Base-by-base conservation (phyloP, 1,140 invertebrate species). In the Dufourea novaeangliae region DNA sequence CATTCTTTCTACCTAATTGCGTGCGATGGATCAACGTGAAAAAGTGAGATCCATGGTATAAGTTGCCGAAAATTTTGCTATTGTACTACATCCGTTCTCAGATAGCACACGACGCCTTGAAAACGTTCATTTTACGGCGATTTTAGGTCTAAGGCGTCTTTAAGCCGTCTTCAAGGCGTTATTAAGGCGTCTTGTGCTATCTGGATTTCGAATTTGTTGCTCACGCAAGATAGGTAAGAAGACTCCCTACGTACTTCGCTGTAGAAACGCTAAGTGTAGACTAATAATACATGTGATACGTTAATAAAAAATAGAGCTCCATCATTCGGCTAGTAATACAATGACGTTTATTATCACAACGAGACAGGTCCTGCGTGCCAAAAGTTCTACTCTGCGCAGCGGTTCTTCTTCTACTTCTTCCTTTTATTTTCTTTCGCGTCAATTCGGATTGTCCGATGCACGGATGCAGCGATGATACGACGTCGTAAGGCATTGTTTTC, bases 281-380 rank as follows among this genome's bases (percentile, higher is more conserved):
- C 64, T 80, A 77, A 70, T 66, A 67, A 63, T 79, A 75, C 50
- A 69, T 27, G 56, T 71, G 56, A 25, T 62, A 76, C 50, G n/a
- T 84, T 84, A 84, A 82, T 70, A 82, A n/a, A 84, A 82, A 84
- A 84, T 82, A 84, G 78, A 80, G 68, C 56, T 77, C 70, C 75
- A 50, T 66, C 66, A 32, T 80, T 84, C 54, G 57, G 68, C 46
- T 77, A 82, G 52, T 62, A 69, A 52, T 76, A 76, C 64, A 83
- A 82, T 64, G 61, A 80, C 52, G 69, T 52, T 79, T 79, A 79
- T 82, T 79, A 82, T 80, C 82, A 85, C 61, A 72, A 68, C 67
- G 78, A 83, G 72, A 74, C 72, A 76, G 69, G 67, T 84, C 68
- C 70, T 71, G 71, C 76, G 68, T 70, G 56, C 69, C 50, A 78